Evolutionary conservation across 1,140 invertebrate genomes (phyloP), one percentile per base, ranked within the genome.

Genomic region (Neodiprion lecontei): DNA sequence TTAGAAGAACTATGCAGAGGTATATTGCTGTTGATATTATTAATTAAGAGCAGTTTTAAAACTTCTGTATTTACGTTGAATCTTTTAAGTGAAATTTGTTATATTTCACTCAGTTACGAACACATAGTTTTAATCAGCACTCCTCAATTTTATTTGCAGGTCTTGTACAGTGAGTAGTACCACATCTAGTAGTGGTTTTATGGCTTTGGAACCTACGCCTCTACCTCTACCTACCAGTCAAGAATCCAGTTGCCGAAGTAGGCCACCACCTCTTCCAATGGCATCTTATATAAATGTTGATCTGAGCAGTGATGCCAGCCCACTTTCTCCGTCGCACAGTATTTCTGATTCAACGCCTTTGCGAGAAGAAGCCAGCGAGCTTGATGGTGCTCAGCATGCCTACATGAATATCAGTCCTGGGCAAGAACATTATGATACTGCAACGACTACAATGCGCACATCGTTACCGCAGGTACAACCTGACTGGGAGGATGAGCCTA

Each of bases 381-480:
- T 53, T n/a, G 78, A 79, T 0, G 68, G 17, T 50, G 66, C 40
- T 50, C 75, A 73, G 8, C 90, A 92, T 79, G 82, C 92, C 7
- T 94, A 94, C 81, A 92, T 94, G 87, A 95, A 94, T 81, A 85
- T 94, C 72, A 89, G 85, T 78, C 90, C 91, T 11, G 85, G 85
- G 9, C 81, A 85, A 67, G 86, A 88, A 68, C 78, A 80, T 48
- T 10, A 67, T 8, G 77, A 78, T 14, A 8, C 75, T 7, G 72
- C 48, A 12, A 49, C 72, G 10, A 61, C 65, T 28, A 81, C 80
- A 69, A 12, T 71, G 67, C 77, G 80, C 68, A 80, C 82, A 12
- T 79, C 84, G 11, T 80, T 84, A 61, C 77, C 82, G 14, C 77
- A 77, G 48, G 70, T 79, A 65, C 79, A 79, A 61, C 65, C 74